Base-by-base conservation (phyloP, 1,140 invertebrate genomes). In the Macrocentrus cingulum region DNA sequence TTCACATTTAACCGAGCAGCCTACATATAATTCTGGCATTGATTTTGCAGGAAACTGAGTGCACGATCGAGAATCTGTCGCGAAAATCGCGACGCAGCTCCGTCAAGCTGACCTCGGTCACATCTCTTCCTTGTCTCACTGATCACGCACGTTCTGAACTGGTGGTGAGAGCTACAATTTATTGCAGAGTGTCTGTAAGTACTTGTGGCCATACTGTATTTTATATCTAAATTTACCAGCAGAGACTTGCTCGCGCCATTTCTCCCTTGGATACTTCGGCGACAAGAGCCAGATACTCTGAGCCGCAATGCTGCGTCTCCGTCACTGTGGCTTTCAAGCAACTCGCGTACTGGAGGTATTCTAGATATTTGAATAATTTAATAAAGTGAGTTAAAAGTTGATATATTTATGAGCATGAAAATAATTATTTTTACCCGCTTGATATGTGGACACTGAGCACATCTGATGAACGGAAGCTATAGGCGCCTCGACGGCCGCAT, bases 251-350 rank as follows among this genome's bases (percentile, higher is more conserved):
- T 63, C 81, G 77, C n/a, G 80, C 80, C 50, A 83, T 81, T 53
- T 81, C 76, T 44, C 79, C 79, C 65, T 81, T 82, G 1, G 81
- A 81, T 6, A 84, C 83, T 68, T 84, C 82, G 48, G 80, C 76
- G 5, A 84, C 83, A 2, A 85, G 71, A 16, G 80, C 70, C 44
- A 79, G 75, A 66, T 85, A 85, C 56, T 85, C 82, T 25, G 72
- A 70, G 23, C 83, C 83, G 63, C 84, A 85, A 56, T 83, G 81
- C 32, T 72, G 72, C 37, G 79, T 74, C 61, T 84, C 79, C 9
- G 81, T 82, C 44, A 85, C 77, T 1, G 83, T 85, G 39, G 80
- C 76, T 70, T 84, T 85, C 60, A 85, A 83, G 66, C 84, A 85
- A 8, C 80, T 74, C 0, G 84, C 84, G 60, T 85, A 81, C 60